Evolutionary conservation across 2,797 vertebrate species (phyloP).

Genomic region (Babyrousa celebensis): DNA sequence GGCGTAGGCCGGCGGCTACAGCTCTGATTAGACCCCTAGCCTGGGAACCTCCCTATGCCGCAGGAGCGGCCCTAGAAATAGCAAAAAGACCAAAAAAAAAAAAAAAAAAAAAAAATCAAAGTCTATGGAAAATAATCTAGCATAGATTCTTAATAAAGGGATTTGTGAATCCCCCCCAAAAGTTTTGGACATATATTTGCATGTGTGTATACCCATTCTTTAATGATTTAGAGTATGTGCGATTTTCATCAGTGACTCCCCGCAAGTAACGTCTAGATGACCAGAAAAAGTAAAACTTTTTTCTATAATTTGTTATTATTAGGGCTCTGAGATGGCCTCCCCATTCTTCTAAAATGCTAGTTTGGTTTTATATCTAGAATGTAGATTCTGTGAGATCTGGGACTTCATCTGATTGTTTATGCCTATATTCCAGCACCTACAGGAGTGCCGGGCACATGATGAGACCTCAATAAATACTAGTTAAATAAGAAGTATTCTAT

Average conservation of each 20-base stretch:
- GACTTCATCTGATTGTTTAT: neutral
- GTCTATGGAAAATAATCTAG: neutral
- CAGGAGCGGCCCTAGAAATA: too few relatives aligned
- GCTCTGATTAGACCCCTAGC: too few relatives aligned
- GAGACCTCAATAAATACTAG: constrained; percentile 8
- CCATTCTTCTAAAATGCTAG: constrained; percentile 38
- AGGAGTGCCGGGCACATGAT: neutral
- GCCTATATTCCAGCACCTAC: neutral
- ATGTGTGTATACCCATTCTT: neutral
- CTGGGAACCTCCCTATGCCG: too few relatives aligned
- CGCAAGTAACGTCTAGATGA: neutral
- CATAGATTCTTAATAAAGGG: constrained; percentile 7
- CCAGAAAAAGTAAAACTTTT: constrained; percentile 50
- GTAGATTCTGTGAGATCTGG: constrained; percentile 2
- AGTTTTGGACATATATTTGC: constrained; percentile 11
- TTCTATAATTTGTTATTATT: neutral
- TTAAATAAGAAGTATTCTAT: constrained; percentile 13
- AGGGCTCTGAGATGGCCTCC: neutral
- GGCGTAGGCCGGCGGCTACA: too few relatives aligned
- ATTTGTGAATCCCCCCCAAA: neutral
- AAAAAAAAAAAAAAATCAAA: constrained; percentile 56
- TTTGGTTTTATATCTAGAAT: constrained; percentile 56
- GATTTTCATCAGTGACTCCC: constrained; percentile 40
- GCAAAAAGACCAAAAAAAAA: too few relatives aligned
- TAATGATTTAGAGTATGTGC: neutral